Evolutionary conservation across 1,140 invertebrate species (phyloP).

Genomic region (Araneus ventricosus): DNA sequence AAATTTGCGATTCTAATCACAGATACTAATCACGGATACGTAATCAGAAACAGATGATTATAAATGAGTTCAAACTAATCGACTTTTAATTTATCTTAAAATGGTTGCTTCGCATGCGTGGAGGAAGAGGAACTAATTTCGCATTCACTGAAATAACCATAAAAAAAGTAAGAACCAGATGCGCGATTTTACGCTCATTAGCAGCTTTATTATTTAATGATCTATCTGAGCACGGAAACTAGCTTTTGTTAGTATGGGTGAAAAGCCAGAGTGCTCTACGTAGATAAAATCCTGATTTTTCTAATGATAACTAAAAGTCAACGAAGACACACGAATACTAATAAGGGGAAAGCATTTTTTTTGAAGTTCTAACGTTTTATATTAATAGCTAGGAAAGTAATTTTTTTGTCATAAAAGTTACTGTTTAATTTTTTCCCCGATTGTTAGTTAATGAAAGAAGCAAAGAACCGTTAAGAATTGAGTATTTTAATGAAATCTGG

Average conservation of each 20-base stretch:
- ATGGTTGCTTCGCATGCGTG: slow-evolving; percentile 3
- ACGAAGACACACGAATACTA: too few relatives aligned
- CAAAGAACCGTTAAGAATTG: too few relatives aligned
- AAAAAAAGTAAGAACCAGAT: background rate
- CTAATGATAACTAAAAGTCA: background rate
- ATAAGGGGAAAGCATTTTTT: too few relatives aligned
- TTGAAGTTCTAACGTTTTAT: too few relatives aligned
- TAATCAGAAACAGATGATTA: slow-evolving; percentile 27
- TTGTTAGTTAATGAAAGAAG: too few relatives aligned
- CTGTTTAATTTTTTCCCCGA: too few relatives aligned
- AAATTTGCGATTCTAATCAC: slow-evolving; percentile 27
- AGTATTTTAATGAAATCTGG: too few relatives aligned
- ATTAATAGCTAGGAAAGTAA: too few relatives aligned
- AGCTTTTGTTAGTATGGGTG: background rate
- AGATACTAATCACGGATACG: slow-evolving; percentile 4
- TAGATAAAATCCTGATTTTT: background rate
- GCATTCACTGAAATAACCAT: background rate
- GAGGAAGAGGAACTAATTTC: background rate
- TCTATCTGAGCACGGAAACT: background rate
- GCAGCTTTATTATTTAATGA: slow-evolving; percentile 19
- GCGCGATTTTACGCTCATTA: slow-evolving; percentile 19
- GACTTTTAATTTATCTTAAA: slow-evolving; percentile 37
- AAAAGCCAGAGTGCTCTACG: background rate
- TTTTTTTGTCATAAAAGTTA: too few relatives aligned
- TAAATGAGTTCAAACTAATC: slow-evolving; percentile 8